Conservation (phyloP, 2,797 vertebrate species). For the Rhynchonycteris naso region DNA sequence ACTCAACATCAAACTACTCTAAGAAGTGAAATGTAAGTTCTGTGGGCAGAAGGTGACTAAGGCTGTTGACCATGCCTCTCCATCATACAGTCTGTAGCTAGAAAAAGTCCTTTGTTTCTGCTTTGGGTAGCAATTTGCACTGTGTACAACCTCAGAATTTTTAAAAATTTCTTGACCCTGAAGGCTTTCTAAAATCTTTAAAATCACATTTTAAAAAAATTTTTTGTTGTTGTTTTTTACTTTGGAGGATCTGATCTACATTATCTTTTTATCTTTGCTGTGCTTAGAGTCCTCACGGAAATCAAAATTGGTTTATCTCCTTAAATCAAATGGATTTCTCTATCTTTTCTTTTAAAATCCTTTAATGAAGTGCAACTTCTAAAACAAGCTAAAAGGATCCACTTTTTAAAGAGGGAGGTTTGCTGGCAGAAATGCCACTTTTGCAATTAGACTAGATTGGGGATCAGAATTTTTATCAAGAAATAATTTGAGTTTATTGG, state of each 20-base stretch:
- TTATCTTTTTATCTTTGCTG: background rate
- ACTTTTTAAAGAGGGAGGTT: background rate
- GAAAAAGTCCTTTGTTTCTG: background rate
- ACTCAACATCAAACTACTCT: constrained; percentile 24
- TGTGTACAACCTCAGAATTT: background rate
- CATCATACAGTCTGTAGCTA: background rate
- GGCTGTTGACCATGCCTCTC: background rate
- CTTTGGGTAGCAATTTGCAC: background rate
- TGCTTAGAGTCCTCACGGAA: background rate
- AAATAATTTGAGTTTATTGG: background rate
- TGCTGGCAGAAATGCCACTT: background rate
- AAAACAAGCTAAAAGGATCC: background rate
- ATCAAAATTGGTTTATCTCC: background rate
- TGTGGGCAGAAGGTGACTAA: background rate
- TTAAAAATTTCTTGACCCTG: background rate
- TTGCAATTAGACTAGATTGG: background rate
- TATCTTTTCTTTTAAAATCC: background rate
- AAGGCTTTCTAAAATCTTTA: background rate
- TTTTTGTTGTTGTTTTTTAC: background rate
- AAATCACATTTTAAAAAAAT: background rate
- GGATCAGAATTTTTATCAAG: background rate
- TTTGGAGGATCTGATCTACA: background rate
- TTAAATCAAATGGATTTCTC: background rate
- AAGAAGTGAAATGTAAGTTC: background rate
- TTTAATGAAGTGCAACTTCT: background rate